phyloP scores from a whole-genome alignment of 2,113 vertebrate genomes.

The Numenius arquata region DNA sequence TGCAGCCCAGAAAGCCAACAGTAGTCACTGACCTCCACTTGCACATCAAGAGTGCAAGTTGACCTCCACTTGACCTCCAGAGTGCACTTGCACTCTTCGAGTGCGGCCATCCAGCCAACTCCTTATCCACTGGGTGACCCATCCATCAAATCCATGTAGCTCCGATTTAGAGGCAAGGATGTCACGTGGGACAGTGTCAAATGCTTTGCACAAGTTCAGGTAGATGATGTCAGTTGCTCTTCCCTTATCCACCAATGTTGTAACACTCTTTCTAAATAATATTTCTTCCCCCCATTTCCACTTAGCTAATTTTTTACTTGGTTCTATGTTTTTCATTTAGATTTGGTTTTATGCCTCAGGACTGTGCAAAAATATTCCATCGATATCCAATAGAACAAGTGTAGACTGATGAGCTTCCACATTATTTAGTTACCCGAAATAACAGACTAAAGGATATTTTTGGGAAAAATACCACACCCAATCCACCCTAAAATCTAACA shows the following conservation, averaged over 20 bases:
- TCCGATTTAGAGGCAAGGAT: background rate
- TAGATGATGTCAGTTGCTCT: background rate
- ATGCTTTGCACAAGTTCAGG: background rate
- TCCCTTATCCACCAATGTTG: background rate
- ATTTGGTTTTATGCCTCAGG: background rate
- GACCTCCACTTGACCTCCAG: too few species aligned
- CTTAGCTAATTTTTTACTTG: background rate
- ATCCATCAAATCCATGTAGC: background rate
- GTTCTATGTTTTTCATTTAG: background rate
- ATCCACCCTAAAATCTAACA: background rate
- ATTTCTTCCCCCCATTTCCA: background rate
- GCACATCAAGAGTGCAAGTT: too few species aligned
- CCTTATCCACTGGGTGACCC: background rate
- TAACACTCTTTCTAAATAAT: background rate
- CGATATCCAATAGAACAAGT: background rate
- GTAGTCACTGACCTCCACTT: background rate
- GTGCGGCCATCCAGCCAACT: too few species aligned
- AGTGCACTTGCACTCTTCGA: too few species aligned
- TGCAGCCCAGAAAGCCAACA: too few species aligned
- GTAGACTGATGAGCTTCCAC: background rate
- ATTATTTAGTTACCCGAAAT: background rate
- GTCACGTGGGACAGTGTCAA: background rate
- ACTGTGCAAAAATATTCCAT: background rate
- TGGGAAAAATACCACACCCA: background rate
- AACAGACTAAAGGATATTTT: background rate